Evolutionary conservation across 2,888 invertebrate genomes (phyloP), one percentile per base, ranked within the genome.

Genomic region (Amblyjoppa fuscipennis): DNA sequence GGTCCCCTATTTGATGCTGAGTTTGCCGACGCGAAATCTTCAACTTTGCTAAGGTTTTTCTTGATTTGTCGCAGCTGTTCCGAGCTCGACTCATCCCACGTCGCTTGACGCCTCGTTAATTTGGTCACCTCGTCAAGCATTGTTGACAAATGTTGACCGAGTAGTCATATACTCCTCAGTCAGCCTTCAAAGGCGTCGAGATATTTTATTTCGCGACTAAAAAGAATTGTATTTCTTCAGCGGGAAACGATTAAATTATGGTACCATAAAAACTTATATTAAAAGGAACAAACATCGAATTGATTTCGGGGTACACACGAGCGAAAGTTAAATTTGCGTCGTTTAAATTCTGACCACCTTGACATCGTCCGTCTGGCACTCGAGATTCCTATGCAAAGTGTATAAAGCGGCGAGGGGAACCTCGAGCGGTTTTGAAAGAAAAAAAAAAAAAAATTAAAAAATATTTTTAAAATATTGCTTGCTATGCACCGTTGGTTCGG

Each of bases 321-420:
- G 49, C 28, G 73, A 68, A 86, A 70, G 78, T 79, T 79, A 83
- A 86, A 77, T 61, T 83, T 25, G 59, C 74, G 85, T 83, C 87
- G 87, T 88, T 89, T 86, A 89, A 88, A 88, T 76, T 85, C 78
- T 66, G 78, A 76, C 85, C 85, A 87, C 81, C 87, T 83, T 74
- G 87, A 76, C 84, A 79, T 73, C 74, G 38, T 76, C 66, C 73
- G 85, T 81, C 83, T 73, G 81, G 78, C 79, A 68, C 77, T 61
- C 61, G 69, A 69, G 53, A 84, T 83, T 88, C 87, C 89, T 90
- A 91, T 91, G 91, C 91, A 91, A 90, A 91, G 88, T 88, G 85
- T 88, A 85, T 78, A 78, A 83, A 85, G 70, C 68, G 77, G 41
- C 70, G 61, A 28, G 81, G 66, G 71, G 59, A 74, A 76, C 61